Conservation (phyloP, 2,888 invertebrate species). For the Andrena trimmerana region DNA sequence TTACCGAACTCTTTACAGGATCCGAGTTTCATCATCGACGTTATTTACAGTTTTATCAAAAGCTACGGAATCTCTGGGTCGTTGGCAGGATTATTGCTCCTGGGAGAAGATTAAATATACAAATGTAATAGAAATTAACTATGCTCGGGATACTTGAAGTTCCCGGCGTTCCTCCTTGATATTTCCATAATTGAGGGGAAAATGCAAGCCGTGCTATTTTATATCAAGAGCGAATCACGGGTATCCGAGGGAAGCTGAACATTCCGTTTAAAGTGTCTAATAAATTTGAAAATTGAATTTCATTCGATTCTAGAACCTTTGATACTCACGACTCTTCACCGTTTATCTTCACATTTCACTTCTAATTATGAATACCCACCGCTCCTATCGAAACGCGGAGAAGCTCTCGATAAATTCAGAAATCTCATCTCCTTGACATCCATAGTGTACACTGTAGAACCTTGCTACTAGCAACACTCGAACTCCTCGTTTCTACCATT, state of each 20-base stretch:
- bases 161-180: conserved; percentile 40
- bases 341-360: not conserved
- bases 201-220: conserved; percentile 47
- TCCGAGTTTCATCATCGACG: conserved; percentile 22
- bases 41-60: conserved; percentile 59
- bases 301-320: not conserved
- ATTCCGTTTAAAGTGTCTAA: conserved; percentile 9
- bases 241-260: conserved; percentile 2
- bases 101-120: conserved; percentile 55
- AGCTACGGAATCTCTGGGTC: conserved; percentile 42
- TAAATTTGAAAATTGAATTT: conserved; percentile 5
- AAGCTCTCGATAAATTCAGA: not conserved
- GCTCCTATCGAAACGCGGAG: not conserved
- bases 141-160: conserved; percentile 52
- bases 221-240: conserved; percentile 39
- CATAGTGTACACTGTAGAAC: not conserved
- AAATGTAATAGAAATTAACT: conserved; percentile 62
- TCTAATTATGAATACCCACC: not conserved
- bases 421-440: not conserved
- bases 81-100: conserved; percentile 46
- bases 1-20: conserved; percentile 3
- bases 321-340: not conserved
- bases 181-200: conserved; percentile 61
- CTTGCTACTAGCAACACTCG: not conserved
- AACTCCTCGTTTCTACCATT: not conserved